phyloP scores from a whole-genome alignment of 2,113 vertebrate genomes.

The Empidonax traillii region DNA sequence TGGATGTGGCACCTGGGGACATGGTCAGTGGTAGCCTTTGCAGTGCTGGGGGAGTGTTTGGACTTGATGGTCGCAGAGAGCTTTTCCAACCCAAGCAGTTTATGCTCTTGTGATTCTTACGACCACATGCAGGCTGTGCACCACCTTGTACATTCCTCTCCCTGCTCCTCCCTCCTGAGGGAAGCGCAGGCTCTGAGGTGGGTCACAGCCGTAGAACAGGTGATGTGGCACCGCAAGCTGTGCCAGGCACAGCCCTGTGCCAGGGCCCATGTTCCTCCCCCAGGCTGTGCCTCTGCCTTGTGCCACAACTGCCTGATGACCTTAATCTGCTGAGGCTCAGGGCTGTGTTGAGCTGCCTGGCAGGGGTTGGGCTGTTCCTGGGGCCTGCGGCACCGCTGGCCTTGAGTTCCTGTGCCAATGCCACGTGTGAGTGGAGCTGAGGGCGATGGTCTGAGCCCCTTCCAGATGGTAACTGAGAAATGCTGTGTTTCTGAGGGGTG shows the following conservation, averaged over 20 bases:
- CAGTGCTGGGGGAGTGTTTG: background rate
- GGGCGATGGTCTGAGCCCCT: background rate
- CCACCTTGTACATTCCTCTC: background rate
- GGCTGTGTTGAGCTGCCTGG: background rate
- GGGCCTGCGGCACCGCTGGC: accelerated
- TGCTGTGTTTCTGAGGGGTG: background rate
- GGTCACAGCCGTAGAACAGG: background rate
- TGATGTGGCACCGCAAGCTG: background rate
- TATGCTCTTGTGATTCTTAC: background rate
- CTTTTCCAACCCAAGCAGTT: background rate
- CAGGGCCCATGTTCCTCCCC: accelerated
- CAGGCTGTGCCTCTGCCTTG: background rate
- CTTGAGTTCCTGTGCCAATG: background rate
- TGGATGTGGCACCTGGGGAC: background rate
- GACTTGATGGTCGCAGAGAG: background rate
- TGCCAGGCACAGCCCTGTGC: background rate
- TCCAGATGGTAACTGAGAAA: background rate
- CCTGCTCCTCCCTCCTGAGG: background rate
- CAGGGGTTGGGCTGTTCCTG: background rate
- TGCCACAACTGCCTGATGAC: background rate
- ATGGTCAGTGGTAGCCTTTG: background rate
- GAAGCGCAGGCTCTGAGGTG: accelerated
- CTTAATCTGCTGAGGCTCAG: background rate
- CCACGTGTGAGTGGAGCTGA: background rate
- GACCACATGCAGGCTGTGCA: accelerated